Evolutionary conservation across 2,113 vertebrate genomes (phyloP).

Genomic region (Emydura subglobosa): DNA sequence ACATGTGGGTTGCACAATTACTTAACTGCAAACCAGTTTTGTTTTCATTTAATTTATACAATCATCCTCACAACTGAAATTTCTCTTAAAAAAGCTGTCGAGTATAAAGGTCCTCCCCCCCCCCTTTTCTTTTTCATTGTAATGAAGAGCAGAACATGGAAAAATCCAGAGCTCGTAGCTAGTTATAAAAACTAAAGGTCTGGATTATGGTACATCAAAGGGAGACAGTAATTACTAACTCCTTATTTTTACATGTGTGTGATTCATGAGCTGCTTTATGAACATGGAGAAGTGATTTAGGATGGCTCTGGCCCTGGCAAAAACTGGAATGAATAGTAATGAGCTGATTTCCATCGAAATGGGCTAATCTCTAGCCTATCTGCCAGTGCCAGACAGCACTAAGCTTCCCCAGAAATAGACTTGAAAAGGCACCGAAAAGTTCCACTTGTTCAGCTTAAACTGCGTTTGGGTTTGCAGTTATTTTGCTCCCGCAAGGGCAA

Average conservation of each 20-base stretch:
- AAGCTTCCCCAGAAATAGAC: neutral
- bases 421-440: no score
- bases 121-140: neutral
- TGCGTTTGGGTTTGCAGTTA: neutral
- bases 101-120: neutral
- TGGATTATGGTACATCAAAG: neutral
- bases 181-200: neutral
- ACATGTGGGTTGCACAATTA: neutral
- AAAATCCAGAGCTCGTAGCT: constrained; percentile 14
- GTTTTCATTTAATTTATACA: constrained; percentile 38
- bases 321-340: constrained; percentile 29
- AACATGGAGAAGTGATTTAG: constrained; percentile 31
- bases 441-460: no score
- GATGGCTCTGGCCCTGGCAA: neutral
- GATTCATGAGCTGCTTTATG: constrained; percentile 20
- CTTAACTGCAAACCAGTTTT: constrained; percentile 7
- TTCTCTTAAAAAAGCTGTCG: neutral
- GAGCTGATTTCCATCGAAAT: constrained; percentile 45
- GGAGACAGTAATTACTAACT: neutral
- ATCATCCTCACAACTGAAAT: neutral
- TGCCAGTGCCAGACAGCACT: constrained; percentile 29
- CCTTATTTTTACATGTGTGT: neutral
- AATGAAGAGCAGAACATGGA: neutral
- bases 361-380: constrained; percentile 50
- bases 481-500: constrained; percentile 57